Base-by-base conservation (phyloP, 2,888 invertebrate species). In the Epinotia ramella region DNA sequence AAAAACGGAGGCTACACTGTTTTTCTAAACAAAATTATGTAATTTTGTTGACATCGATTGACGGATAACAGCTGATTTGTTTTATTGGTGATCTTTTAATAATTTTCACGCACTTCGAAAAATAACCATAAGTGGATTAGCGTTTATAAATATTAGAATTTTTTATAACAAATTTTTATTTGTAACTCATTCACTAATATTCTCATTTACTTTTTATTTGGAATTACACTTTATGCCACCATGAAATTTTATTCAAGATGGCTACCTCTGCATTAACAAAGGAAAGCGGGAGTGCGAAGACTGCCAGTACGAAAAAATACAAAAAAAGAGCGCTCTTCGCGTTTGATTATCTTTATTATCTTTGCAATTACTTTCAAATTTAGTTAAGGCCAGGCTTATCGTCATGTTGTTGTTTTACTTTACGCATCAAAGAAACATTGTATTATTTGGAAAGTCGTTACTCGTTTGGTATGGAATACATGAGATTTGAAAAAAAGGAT, bases 1-100 rank as follows among this genome's bases (percentile, higher is more conserved):
- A 88, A 90, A 90, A 90, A 88, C 89, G 87, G 87, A 91, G 89
- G 87, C 88, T 92, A 88, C 90, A 92, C 92, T 94, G 93, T 94
- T 94, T 93, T 94, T 92, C 91, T 92, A 94, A 94, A 92, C 93
- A 95, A 95, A 94, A 95, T 95, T 94, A 95, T 92, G 91, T 94
- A 95, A 95, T 95, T 94, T 94, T 94, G 94, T 94, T 95, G 95
- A 95, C 95, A 95, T 95, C 93, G 94, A 95, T 93, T 94, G 94
- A 94, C 94, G 93, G 91, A 90, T 94, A 94, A 94, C 95, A 94
- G 94, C 95, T 94, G 94, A 94, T 95, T 92, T 91, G 90, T 89
- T 93, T 90, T 92, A 92, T 91, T 92, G 88, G 85, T 87, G 88
- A 88, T 89, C 91, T 92, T 91, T 92, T 92, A 86, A 87, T 84